Evolutionary conservation across 2,113 vertebrate genomes (phyloP), one percentile per base, ranked within the genome.

Genomic region (Planiliza haematocheilus): DNA sequence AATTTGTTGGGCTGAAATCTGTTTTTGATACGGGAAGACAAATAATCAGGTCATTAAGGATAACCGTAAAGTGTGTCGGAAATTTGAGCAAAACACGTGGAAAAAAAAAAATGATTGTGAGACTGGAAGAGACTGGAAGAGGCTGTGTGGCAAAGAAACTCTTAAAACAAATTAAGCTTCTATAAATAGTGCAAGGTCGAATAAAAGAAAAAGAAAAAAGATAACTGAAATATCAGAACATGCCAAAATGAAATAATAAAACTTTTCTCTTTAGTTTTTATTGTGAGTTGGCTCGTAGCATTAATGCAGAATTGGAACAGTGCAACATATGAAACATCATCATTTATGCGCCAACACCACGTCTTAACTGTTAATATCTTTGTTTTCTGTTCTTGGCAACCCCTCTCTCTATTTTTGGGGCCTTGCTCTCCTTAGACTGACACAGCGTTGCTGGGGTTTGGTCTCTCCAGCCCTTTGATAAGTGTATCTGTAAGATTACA

Each of bases 1-100:
- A 83, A 83, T 86, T 75, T 50, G 77, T 84, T 79, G 64, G 70
- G 73, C 66, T 11, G 43, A 90, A 91, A 91, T 90, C 77, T 88
- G 88, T 83, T 91, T 91, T 88, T 90, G 80, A 91, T 91, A 89
- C 65, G 67, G 71, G 69, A 89, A 88, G 90, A 93, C 88, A 93
- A 91, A 91, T 91, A 89, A 85, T 89, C 87, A 83, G 74, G 81
- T 89, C 81, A 87, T 91, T 89, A 92, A 86, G 63, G 39, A 82
- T 82, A 83, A 85, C 87, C 63, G 89, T 91, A 90, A 92, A 89
- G 81, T 82, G 88, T 75, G 80, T 87, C 61, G 82, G 87, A 92
- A 92, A 91, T 88, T 75, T 89, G 60, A 85, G 59, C 73, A 82
- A 85, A 82, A 77, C 79, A 82, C 72, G 70, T 70, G 89, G 91